These are phyloP conservation scores for Lasiurus borealis DNA, from an alignment of 2,113 vertebrate genomes.

Conservation along the genomic window DNA sequence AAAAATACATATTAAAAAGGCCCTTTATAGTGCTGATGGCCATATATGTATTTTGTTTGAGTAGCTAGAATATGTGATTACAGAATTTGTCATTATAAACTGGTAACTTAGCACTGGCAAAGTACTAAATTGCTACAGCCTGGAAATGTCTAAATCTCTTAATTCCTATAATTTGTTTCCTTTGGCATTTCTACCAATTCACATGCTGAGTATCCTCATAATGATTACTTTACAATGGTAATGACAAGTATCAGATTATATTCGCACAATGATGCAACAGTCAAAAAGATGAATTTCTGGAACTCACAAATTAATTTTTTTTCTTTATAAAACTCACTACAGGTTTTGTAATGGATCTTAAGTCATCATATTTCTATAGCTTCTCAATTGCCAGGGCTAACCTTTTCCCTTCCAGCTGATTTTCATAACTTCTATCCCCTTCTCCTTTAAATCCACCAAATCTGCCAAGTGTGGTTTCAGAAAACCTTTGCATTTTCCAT, in stretches of 20 bases:
- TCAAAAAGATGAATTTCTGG: constrained; percentile 16
- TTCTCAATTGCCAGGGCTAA: background rate
- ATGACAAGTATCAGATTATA: background rate
- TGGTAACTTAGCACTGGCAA: background rate
- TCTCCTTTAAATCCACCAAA: too few species aligned
- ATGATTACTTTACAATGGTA: constrained; percentile 10
- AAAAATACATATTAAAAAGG: background rate
- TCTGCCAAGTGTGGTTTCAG: background rate
- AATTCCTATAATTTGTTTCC: background rate
- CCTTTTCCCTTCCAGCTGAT: constrained; percentile 13
- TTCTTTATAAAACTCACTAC: background rate
- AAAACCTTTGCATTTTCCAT: constrained; percentile 17
- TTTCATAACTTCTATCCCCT: background rate
- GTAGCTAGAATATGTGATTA: background rate
- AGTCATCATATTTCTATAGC: background rate
- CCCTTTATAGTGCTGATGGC: background rate
- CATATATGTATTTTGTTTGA: background rate
- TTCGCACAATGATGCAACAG: background rate
- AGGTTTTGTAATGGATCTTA: background rate
- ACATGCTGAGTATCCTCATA: background rate
- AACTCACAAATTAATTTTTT: background rate
- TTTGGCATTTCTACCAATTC: background rate
- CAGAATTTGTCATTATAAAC: constrained; percentile 48
- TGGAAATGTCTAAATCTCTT: background rate
- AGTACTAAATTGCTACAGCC: background rate